Conservation (phyloP, 2,797 vertebrate species). For the Acanthopagrus latus region DNA sequence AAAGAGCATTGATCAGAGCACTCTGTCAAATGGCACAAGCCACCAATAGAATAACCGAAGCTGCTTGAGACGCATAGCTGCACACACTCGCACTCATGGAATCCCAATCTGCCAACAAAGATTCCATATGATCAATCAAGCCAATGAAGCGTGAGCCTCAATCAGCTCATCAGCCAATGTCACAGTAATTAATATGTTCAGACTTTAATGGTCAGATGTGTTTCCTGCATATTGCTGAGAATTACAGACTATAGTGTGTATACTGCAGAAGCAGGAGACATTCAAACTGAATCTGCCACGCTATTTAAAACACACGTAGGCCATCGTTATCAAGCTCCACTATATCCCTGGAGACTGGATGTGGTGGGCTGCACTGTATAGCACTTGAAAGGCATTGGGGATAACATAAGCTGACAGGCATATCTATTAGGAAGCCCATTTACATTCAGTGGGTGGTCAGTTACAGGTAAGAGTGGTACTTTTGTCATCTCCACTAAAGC, state of each 20-base stretch:
- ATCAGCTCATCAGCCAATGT: constrained; percentile 23
- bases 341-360: constrained; percentile 53
- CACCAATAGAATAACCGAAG: constrained; percentile 50
- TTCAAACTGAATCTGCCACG: constrained; percentile 49
- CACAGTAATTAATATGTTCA: constrained; percentile 33
- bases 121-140: constrained; percentile 50
- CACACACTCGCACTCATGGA: constrained; percentile 28
- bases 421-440: constrained; percentile 69
- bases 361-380: constrained; percentile 57
- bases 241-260: constrained; percentile 22
- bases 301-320: constrained; percentile 64
- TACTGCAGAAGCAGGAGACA: constrained; percentile 32
- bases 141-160: constrained; percentile 6
- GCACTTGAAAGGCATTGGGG: constrained; percentile 62
- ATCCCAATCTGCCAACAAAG: constrained; percentile 42
- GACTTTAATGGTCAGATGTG: constrained; percentile 37
- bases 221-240: constrained; percentile 20
- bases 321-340: constrained; percentile 63
- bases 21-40: constrained; percentile 65
- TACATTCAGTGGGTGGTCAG: constrained; percentile 71
- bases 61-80: constrained; percentile 24
- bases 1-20: constrained; percentile 65
- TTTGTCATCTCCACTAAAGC: constrained; percentile 43
- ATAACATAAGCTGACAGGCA: constrained; percentile 74
- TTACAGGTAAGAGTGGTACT: constrained; percentile 65